Evolutionary conservation across 2,888 invertebrate species (phyloP), one percentile per base, ranked within the genome.

Genomic region (Aleiodes leptofemur): DNA sequence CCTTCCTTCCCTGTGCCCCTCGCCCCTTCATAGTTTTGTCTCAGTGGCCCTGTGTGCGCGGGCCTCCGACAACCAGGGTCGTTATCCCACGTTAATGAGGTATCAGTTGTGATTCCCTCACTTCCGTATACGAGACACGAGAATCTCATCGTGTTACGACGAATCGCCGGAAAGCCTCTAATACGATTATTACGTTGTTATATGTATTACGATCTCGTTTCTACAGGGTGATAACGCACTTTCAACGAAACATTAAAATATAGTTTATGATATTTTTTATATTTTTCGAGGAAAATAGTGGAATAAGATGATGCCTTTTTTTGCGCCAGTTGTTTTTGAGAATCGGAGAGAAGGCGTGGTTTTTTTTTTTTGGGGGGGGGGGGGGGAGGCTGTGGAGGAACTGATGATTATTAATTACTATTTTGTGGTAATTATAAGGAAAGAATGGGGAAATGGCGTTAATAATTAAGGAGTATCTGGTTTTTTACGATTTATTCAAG

Each of bases 61-160:
- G 43, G 23, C 43, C 34, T 43, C 59, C 59, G n/a, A 69, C 64
- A 66, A 56, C 69, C 31, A 43, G 48, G 66, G 64, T 71, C 75
- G 71, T 71, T 75, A 75, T 75, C 75, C 43, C 57, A 48, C 64
- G 56, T 57, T 75, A 75, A 75, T 75, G 75, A 71, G 71, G 71
- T 71, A 75, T 71, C 75, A 75, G 48, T 66, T 64, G 55, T 64
- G 55, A 74, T 57, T 55, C 66, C 50, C 71, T 71, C 71, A 66
- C 71, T 66, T 66, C 57, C 34, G n/a, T 64, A n/a, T 53, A 72
- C 50, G 51, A 31, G 50, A 51, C 56, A 31, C 61, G 61, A 11
- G 38, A 48, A 59, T 64, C 16, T 64, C 64, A 8, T 48, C 43
- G 43, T 64, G 43, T 64, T 64, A 64, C 64, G 53, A 13, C 51